Conservation (phyloP, 2,797 vertebrate genomes). For the Catamblyrhynchus diadema region DNA sequence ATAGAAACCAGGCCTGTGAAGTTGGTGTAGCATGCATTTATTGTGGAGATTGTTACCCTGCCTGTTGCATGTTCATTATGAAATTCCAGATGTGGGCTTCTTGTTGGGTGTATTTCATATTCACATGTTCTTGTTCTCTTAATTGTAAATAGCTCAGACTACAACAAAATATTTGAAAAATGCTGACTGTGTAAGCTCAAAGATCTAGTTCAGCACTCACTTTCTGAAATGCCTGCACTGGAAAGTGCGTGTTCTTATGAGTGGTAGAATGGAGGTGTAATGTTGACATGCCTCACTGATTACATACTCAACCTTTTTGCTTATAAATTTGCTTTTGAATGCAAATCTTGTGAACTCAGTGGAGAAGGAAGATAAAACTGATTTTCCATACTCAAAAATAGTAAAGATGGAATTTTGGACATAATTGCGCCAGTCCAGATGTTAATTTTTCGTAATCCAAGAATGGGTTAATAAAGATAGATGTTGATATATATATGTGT, state of each 20-base stretch:
- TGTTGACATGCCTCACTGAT: background rate
- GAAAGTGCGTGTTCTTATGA: background rate
- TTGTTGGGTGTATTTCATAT: background rate
- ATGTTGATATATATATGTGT: background rate
- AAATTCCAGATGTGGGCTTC: background rate
- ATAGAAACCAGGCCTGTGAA: background rate
- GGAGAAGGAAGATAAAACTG: background rate
- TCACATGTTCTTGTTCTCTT: background rate
- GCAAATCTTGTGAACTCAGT: background rate
- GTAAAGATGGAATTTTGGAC: background rate
- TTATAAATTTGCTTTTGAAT: background rate
- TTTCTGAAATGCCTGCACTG: background rate
- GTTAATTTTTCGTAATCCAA: background rate
- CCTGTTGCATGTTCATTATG: background rate
- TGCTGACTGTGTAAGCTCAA: background rate
- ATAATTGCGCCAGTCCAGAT: background rate
- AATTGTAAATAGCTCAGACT: background rate
- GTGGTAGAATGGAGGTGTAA: background rate
- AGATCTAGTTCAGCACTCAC: background rate
- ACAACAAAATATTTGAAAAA: background rate
- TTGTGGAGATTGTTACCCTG: background rate
- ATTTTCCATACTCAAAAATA: background rate
- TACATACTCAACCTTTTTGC: background rate
- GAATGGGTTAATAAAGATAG: background rate
- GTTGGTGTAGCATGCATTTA: background rate